These are phyloP conservation scores for Euspilapteryx auroguttella DNA, from an alignment of 2,888 invertebrate genomes.

Conservation along the genomic window DNA sequence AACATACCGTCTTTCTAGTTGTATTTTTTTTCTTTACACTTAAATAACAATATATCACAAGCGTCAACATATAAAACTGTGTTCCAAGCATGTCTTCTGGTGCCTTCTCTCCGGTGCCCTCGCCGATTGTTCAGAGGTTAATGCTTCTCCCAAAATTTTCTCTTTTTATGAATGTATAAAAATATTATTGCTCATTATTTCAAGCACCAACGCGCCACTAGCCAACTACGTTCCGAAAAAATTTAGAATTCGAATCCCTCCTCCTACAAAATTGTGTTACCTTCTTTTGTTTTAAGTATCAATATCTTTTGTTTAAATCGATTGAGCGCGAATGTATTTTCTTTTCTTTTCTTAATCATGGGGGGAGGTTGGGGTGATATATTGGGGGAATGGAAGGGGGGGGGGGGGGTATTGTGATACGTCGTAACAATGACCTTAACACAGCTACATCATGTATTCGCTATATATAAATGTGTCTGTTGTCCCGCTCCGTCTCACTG, in stretches of 20 bases:
- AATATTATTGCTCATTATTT: constrained; percentile 61
- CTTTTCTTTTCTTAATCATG: too few species aligned
- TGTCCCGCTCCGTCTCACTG: constrained; percentile 67
- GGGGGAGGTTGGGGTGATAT: constrained; percentile 15
- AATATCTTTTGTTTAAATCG: too few species aligned
- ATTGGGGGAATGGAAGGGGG: too few species aligned
- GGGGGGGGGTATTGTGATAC: constrained; percentile 19
- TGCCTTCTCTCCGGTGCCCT: constrained; percentile 17
- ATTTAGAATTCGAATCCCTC: constrained; percentile 43
- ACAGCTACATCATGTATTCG: constrained; percentile 58
- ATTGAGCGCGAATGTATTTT: constrained; percentile 51
- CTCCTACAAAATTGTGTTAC: constrained; percentile 30
- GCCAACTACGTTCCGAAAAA: constrained; percentile 47
- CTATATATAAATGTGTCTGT: constrained; percentile 15
- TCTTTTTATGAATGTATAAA: constrained; percentile 56
- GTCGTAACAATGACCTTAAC: constrained; percentile 41
- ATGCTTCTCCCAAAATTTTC: too few species aligned
- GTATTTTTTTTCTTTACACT: constrained; percentile 54
- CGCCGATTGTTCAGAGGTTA: too few species aligned
- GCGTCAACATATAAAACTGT: constrained; percentile 51
- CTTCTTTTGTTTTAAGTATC: too few species aligned
- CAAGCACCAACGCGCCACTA: constrained; percentile 59
- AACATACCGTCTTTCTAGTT: constrained; percentile 38
- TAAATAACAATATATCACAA: constrained; percentile 62
- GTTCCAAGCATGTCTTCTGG: constrained; percentile 9